Evolutionary conservation across 2,888 invertebrate genomes (phyloP).

Genomic region (Agrochola lychnidis): DNA sequence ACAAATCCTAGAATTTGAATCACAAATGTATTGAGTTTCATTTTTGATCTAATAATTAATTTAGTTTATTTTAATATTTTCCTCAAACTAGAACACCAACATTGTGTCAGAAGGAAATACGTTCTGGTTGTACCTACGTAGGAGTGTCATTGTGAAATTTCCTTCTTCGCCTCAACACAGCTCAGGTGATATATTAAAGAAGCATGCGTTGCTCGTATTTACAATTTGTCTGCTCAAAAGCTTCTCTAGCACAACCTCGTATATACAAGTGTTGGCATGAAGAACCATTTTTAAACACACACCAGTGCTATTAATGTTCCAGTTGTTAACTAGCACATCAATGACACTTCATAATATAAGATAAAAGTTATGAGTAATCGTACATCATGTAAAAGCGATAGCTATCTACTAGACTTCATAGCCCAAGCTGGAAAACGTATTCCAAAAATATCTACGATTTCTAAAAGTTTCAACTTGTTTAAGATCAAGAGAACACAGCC

Average conservation of each 20-base stretch:
- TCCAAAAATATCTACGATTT: neutral
- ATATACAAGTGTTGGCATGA: neutral
- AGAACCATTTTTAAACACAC: neutral
- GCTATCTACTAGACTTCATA: neutral
- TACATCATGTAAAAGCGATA: neutral
- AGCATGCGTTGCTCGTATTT: neutral
- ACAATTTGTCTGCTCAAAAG: neutral
- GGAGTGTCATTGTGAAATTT: neutral
- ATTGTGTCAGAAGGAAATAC: neutral
- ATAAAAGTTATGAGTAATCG: neutral
- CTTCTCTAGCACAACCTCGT: neutral
- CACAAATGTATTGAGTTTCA: constrained; percentile 40
- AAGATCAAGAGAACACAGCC: neutral
- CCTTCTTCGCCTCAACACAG: neutral
- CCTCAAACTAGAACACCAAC: neutral
- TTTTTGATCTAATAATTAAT: constrained; percentile 27
- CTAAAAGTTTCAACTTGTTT: no score
- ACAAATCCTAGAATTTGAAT: constrained; percentile 28
- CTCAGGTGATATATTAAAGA: neutral
- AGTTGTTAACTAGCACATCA: neutral
- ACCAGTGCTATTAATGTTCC: neutral
- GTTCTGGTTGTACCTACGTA: neutral
- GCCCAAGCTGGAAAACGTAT: neutral
- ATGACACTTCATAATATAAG: neutral
- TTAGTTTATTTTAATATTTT: constrained; percentile 2